These are phyloP conservation scores for Phaedon cochleariae DNA, from an alignment of 2,888 invertebrate species.

Conservation along the genomic window DNA sequence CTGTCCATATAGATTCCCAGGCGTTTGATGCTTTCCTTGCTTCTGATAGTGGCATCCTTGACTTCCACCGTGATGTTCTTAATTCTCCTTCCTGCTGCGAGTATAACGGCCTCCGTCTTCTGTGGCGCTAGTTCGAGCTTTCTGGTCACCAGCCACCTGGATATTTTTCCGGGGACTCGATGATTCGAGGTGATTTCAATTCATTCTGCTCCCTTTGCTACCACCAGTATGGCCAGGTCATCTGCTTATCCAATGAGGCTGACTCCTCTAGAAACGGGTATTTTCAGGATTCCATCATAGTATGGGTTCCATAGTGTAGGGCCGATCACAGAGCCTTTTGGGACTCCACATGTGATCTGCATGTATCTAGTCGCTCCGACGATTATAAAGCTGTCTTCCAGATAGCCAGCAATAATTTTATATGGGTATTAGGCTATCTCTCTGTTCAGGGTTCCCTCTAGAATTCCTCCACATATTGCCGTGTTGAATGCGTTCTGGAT, in stretches of 20 bases:
- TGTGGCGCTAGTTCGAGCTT: too few relatives aligned
- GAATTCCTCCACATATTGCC: constrained; percentile 13
- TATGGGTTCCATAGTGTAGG: constrained; percentile 72
- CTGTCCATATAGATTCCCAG: too few relatives aligned
- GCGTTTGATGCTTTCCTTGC: too few relatives aligned
- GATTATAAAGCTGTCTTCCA: constrained; percentile 11
- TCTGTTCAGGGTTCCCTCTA: not conserved
- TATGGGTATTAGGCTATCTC: constrained; percentile 5
- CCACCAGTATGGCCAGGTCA: not conserved
- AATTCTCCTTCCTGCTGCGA: too few relatives aligned
- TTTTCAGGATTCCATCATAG: not conserved
- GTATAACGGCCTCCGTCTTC: too few relatives aligned
- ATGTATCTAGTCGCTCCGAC: not conserved
- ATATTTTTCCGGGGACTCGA: not conserved
- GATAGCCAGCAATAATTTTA: constrained; percentile 26
- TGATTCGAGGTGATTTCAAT: not conserved
- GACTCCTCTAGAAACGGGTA: not conserved
- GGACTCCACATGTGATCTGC: not conserved
- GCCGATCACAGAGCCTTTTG: not conserved
- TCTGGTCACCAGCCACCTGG: too few relatives aligned
- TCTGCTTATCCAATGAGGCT: not conserved
- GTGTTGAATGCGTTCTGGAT: constrained; percentile 24
- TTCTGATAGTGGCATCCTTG: too few relatives aligned
- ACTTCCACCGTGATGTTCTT: too few relatives aligned
- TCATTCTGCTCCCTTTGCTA: not conserved